Evolutionary conservation across 2,797 vertebrate genomes (phyloP).

Genomic region (Periophthalmus magnuspinnatus): DNA sequence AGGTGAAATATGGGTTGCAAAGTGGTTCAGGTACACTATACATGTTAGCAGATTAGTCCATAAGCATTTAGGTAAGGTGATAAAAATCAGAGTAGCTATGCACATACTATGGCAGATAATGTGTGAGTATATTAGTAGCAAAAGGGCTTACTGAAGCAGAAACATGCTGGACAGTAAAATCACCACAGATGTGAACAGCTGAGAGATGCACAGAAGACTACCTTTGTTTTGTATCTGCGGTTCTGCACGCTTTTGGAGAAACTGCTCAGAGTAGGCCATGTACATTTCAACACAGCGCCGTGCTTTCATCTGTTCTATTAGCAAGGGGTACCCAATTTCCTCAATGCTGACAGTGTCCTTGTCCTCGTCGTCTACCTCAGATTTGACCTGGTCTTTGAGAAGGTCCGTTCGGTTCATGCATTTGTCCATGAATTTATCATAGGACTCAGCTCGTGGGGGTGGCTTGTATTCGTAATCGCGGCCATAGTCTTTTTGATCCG

Average conservation of each 20-base stretch:
- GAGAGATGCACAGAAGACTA: conserved; percentile 37
- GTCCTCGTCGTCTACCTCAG: conserved; percentile 21
- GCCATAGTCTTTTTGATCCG: conserved; percentile 67
- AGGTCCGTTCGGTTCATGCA: conserved; percentile 69
- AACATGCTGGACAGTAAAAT: conserved; percentile 67
- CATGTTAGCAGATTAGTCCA: not conserved
- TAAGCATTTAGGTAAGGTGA: conserved; percentile 14
- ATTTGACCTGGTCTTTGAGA: conserved; percentile 37
- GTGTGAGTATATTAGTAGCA: conserved; percentile 20
- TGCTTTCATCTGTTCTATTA: conserved; percentile 69
- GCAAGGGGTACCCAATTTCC: conserved; percentile 74
- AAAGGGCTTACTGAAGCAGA: conserved; percentile 65
- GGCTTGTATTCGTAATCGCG: conserved; percentile 68
- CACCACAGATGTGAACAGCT: conserved; percentile 58
- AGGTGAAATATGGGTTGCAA: conserved; percentile 13
- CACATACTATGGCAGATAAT: not conserved
- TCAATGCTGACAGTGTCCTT: conserved; percentile 70
- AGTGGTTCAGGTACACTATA: not conserved
- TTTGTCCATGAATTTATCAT: conserved; percentile 68
- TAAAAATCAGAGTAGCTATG: not conserved
- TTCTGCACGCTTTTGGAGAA: conserved; percentile 52
- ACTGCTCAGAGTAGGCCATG: conserved; percentile 60
- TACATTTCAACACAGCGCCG: conserved; percentile 65
- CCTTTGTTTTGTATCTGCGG: conserved; percentile 10
- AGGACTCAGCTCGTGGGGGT: conserved; percentile 61